Conservation (phyloP, 2,888 invertebrate species). For the Ormyrus labotus region DNA sequence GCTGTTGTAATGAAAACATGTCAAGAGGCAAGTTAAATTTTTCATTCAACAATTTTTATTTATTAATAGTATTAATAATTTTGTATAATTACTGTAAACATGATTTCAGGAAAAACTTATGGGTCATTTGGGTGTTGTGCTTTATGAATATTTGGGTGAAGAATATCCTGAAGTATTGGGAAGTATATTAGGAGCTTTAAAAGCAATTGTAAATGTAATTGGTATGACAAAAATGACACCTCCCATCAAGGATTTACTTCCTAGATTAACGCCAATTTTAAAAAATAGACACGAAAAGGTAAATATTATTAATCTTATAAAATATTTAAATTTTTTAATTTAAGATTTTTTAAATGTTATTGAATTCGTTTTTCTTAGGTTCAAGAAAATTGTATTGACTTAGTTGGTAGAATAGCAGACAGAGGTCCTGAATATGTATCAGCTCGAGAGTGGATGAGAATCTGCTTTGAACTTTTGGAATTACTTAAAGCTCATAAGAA, state of each 20-base stretch:
- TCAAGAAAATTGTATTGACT: conserved; percentile 99
- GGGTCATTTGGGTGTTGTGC: conserved; percentile 99
- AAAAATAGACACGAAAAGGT: conserved; percentile 92
- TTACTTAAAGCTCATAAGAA: conserved; percentile 99
- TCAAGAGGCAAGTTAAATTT: conserved; percentile 84
- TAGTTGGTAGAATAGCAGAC: conserved; percentile 99
- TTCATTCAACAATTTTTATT: conserved; percentile 3
- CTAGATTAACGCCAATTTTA: conserved; percentile 96
- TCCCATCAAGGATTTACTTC: conserved; percentile 98
- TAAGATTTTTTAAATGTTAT: not conserved
- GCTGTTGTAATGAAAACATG: conserved; percentile 99
- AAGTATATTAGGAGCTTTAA: conserved; percentile 98
- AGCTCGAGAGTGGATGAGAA: conserved; percentile 99
- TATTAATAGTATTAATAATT: not conserved
- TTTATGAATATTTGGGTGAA: conserved; percentile 99
- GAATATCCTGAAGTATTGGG: conserved; percentile 99
- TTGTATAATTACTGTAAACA: not conserved
- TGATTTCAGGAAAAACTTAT: conserved; percentile 92
- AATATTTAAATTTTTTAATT: not conserved
- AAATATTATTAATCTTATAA: not conserved
- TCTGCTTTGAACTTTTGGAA: conserved; percentile 98
- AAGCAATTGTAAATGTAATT: conserved; percentile 99
- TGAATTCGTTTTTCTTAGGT: conserved; percentile 79
- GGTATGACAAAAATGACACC: conserved; percentile 99
- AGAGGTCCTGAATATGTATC: conserved; percentile 99